A percentile compares a stretch with the other conserved stretches of the same genome.
Conservation (phyloP, 92 coral and sea anemone species). For the Galaxea fascicularis region DNA sequence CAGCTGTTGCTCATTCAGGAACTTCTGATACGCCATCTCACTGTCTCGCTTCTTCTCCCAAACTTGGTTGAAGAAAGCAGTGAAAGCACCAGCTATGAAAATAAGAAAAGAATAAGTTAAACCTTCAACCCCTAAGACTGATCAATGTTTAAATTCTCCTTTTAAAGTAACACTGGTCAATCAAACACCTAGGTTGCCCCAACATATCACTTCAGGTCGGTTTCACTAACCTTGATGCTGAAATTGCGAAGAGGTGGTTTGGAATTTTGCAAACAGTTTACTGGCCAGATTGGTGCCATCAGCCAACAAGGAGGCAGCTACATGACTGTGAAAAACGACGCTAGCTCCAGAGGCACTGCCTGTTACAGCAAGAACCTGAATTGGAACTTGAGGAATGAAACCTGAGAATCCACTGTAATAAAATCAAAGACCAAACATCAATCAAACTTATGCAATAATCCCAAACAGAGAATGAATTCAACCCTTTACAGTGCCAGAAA, state of each 20-base stretch:
- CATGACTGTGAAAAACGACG: slow-evolving; percentile 97
- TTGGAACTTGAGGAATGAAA: slow-evolving; percentile 94
- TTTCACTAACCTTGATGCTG: slow-evolving; percentile 88
- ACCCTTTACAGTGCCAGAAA: neutral
- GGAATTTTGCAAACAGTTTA: slow-evolving; percentile 97
- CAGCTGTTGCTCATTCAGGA: slow-evolving; percentile 69
- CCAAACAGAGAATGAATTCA: neutral
- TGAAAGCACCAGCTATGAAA: slow-evolving; percentile 87
- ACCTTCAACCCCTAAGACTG: neutral
- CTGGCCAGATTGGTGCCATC: slow-evolving; percentile 99
- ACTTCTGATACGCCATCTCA: slow-evolving; percentile 83
- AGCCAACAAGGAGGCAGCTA: slow-evolving; percentile 92
- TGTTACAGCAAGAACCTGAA: slow-evolving; percentile 96
- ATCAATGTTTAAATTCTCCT: too few relatives aligned
- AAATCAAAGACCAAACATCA: neutral
- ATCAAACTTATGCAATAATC: neutral
- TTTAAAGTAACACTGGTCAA: too few relatives aligned
- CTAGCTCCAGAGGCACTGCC: slow-evolving; percentile 99
- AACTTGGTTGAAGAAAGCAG: slow-evolving; percentile 93
- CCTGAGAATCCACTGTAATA: slow-evolving; percentile 90
- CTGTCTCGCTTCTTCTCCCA: slow-evolving; percentile 95
- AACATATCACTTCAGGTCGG: too few relatives aligned
- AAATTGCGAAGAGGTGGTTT: slow-evolving; percentile 90
- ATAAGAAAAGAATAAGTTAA: neutral
- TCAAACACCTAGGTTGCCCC: too few relatives aligned